phyloP scores from a whole-genome alignment of 2,113 vertebrate species.

The Todiramphus saurophagus region DNA sequence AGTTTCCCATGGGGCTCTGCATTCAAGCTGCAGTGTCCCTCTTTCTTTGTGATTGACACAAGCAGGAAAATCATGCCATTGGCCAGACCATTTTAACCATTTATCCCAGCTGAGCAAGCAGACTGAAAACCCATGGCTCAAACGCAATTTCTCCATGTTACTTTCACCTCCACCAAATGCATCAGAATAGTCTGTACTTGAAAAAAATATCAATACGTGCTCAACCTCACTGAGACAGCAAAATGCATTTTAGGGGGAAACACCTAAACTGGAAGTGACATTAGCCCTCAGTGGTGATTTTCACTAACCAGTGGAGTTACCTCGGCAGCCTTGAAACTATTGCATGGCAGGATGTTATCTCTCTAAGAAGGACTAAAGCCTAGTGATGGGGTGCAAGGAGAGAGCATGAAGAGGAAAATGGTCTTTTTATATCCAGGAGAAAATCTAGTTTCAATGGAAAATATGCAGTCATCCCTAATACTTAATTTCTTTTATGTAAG shows the following conservation, averaged over 20 bases:
- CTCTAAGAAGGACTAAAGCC: neutral
- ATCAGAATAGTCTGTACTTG: neutral
- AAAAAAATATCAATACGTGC: accelerated
- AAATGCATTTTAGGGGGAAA: neutral
- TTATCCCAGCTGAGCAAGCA: neutral
- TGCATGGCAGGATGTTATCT: neutral
- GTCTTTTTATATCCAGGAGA: neutral
- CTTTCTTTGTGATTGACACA: neutral
- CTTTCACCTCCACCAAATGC: neutral
- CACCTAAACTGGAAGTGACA: neutral
- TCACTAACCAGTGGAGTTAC: neutral
- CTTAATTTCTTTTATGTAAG: neutral
- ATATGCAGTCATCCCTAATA: neutral
- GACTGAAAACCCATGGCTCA: neutral
- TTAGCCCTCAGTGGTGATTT: neutral
- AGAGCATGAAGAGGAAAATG: neutral
- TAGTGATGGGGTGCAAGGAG: neutral
- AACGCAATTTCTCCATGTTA: neutral
- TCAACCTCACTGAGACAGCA: neutral
- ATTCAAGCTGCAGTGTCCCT: neutral
- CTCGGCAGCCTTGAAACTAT: neutral
- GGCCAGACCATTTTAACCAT: neutral
- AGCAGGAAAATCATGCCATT: neutral
- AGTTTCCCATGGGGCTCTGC: neutral
- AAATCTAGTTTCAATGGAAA: neutral